Percentiles rank a stretch among this genome's conserved stretches.
phyloP scores from a whole-genome alignment of 2,797 vertebrate species.

The Fistularia tabacaria region DNA sequence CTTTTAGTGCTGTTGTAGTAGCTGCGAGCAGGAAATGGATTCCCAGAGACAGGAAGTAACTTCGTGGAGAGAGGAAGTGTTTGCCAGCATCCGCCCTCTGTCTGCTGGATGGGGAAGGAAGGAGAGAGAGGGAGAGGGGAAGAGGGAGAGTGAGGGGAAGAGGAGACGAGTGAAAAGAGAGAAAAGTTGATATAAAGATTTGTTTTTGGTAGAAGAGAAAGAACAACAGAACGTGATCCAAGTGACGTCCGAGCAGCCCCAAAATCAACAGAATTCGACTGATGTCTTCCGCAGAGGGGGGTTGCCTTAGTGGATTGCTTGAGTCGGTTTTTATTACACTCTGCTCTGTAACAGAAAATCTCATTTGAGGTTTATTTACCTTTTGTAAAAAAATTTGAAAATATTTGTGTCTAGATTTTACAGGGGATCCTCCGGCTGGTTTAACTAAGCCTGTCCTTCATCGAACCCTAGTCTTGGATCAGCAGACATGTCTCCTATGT shows the following conservation, averaged over 20 bases:
- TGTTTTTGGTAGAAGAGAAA: slow-evolving; percentile 30
- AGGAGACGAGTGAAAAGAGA: background rate
- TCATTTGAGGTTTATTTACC: background rate
- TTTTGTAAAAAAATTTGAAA: too few species aligned
- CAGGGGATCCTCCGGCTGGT: too few species aligned
- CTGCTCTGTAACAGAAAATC: background rate
- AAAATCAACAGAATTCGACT: slow-evolving; percentile 8
- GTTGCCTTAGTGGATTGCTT: background rate
- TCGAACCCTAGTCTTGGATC: too few species aligned
- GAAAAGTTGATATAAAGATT: slow-evolving; percentile 21
- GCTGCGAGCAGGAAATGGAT: slow-evolving; percentile 73
- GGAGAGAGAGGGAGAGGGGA: slow-evolving; percentile 12
- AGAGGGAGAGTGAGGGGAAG: background rate
- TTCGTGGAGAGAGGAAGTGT: slow-evolving; percentile 77
- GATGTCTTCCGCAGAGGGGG: slow-evolving; percentile 1
- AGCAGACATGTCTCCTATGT: too few species aligned
- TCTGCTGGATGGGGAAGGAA: slow-evolving; percentile 68
- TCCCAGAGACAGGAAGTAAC: slow-evolving; percentile 73
- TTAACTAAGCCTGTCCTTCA: background rate
- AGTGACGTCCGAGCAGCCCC: slow-evolving; percentile 7
- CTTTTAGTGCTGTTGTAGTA: slow-evolving; percentile 53
- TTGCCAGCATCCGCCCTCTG: slow-evolving; percentile 80
- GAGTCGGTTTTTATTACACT: too few species aligned
- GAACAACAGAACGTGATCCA: slow-evolving; percentile 3
- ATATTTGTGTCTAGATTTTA: too few species aligned